Evolutionary conservation across 2,797 vertebrate species (phyloP).

Genomic region (Cygnus olor): DNA sequence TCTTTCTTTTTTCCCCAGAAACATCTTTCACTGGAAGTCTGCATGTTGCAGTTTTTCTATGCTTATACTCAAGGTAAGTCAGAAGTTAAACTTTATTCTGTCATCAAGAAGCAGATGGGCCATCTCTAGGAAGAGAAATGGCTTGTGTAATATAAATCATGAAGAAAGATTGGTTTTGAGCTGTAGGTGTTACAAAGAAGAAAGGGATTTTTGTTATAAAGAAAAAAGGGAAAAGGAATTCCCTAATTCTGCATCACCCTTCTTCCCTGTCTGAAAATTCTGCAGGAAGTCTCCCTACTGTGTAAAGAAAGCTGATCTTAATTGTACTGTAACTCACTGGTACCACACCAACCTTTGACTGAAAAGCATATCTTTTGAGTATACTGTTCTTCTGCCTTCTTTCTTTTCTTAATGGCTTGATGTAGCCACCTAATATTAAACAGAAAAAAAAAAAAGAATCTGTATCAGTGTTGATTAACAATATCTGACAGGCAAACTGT

Average conservation of each 20-base stretch:
- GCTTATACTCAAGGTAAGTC: slow-evolving; percentile 97
- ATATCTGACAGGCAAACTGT: not conserved
- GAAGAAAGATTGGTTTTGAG: not conserved
- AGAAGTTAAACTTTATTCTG: not conserved
- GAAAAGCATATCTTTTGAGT: not conserved
- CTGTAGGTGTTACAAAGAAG: not conserved
- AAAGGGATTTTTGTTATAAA: not conserved
- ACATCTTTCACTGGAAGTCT: slow-evolving; percentile 97
- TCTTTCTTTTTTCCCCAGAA: slow-evolving; percentile 82
- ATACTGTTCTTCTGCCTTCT: not conserved
- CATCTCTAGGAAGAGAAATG: not conserved
- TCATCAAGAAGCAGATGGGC: not conserved
- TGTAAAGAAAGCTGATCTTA: not conserved
- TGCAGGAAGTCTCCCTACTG: not conserved
- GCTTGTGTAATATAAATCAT: not conserved
- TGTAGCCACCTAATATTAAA: not conserved
- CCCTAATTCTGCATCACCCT: not conserved
- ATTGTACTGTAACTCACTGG: not conserved
- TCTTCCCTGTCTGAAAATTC: not conserved
- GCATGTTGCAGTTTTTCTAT: slow-evolving; percentile 99
- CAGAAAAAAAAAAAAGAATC: not conserved
- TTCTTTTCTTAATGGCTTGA: not conserved
- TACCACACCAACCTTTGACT: not conserved
- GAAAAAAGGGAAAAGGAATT: not conserved
- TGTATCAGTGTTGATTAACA: not conserved